Conservation (phyloP, 37 sponge, comb jelly and placozoan genomes). For the Halichondria panicea region DNA sequence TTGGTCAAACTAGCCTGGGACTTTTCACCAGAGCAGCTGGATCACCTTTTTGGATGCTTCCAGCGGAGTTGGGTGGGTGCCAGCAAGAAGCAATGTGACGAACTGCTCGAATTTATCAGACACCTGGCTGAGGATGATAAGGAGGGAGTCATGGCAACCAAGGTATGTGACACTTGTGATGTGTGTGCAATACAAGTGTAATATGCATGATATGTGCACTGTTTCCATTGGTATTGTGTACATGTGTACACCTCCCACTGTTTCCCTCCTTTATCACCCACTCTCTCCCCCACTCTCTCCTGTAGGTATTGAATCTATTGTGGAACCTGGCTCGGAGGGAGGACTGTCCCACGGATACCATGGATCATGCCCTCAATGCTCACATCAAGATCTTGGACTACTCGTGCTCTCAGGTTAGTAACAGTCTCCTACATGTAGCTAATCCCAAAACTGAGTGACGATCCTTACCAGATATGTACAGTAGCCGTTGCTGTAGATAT, state of each 20-base stretch:
- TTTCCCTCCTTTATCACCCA: neutral
- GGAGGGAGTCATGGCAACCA: conserved; percentile 94
- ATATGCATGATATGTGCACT: neutral
- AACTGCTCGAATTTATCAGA: conserved; percentile 95
- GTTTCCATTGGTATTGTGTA: too few relatives aligned
- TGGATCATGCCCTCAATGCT: conserved; percentile 94
- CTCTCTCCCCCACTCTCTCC: neutral
- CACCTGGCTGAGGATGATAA: conserved; percentile 98
- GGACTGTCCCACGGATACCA: conserved; percentile 92
- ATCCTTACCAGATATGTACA: neutral
- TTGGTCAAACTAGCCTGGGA: conserved; percentile 96
- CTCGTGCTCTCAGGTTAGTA: conserved; percentile 86
- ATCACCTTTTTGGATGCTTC: conserved; percentile 92
- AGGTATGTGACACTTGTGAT: conserved; percentile 41
- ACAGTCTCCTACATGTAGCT: neutral
- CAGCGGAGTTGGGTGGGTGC: conserved; percentile 94
- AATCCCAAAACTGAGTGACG: neutral
- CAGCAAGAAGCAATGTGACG: conserved; percentile 85
- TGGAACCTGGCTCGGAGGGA: conserved; percentile 90
- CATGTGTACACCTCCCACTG: neutral
- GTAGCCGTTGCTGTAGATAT: neutral
- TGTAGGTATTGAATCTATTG: conserved; percentile 83
- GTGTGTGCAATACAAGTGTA: neutral
- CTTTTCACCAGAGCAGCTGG: conserved; percentile 91
- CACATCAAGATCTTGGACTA: conserved; percentile 97